Conservation (phyloP, 92 coral and sea anemone genomes). For the Paramuricea clavata region DNA sequence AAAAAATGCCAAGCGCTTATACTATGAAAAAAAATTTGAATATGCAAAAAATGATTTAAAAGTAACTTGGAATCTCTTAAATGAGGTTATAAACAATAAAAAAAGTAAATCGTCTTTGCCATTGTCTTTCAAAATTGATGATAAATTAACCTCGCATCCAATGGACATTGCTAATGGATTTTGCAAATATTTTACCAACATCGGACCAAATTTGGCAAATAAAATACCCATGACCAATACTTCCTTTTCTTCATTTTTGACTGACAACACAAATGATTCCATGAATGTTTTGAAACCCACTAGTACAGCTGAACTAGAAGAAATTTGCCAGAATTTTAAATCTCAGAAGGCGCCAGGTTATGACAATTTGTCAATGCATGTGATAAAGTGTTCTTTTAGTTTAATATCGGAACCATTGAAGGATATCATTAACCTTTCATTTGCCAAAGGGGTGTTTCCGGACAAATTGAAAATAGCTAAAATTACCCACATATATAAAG, state of each 20-base stretch:
- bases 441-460: constrained; percentile 45
- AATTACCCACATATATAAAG: constrained; percentile 46
- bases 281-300: constrained; percentile 36
- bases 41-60: neutral
- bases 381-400: constrained; percentile 39
- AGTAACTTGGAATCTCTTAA: neutral
- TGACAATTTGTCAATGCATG: constrained; percentile 47
- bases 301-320: constrained; percentile 29
- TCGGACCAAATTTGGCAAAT: constrained; percentile 20
- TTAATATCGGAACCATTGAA: constrained; percentile 42
- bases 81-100: constrained; percentile 26
- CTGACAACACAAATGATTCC: neutral
- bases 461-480: constrained; percentile 58
- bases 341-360: constrained; percentile 44
- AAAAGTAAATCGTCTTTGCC: constrained; percentile 20
- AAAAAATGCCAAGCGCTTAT: neutral
- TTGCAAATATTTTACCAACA: constrained; percentile 30
- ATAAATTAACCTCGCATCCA: neutral
- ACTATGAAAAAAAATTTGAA: neutral
- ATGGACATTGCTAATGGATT: neutral
- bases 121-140: neutral
- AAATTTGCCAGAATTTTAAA: constrained; percentile 28
- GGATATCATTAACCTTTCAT: constrained; percentile 35
- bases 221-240: constrained; percentile 4
- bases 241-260: constrained; percentile 16